These are phyloP conservation scores for Laspeyria flexula DNA, from an alignment of 2,888 invertebrate species.

Conservation along the genomic window DNA sequence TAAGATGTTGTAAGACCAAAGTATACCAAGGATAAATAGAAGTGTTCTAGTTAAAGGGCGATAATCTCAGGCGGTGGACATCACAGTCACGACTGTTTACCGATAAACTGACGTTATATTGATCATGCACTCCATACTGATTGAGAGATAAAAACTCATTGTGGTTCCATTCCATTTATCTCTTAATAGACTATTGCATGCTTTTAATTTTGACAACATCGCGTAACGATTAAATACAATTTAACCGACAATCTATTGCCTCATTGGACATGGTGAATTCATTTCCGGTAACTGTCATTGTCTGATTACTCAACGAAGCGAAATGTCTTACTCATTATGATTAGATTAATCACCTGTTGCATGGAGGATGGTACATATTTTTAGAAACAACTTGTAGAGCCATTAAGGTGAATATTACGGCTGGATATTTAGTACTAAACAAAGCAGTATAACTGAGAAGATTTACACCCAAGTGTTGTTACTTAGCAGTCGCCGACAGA, in stretches of 20 bases:
- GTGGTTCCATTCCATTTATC: slow-evolving; percentile 21
- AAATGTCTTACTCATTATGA: slow-evolving; percentile 13
- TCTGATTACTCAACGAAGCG: slow-evolving; percentile 17
- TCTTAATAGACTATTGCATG: slow-evolving; percentile 1
- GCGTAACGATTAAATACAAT: slow-evolving; percentile 13
- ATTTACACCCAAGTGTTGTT: slow-evolving; percentile 22
- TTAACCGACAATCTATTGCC: slow-evolving; percentile 17
- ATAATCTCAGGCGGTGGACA: slow-evolving; percentile 50
- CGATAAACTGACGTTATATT: slow-evolving; percentile 34
- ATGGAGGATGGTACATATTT: not conserved
- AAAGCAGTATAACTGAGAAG: slow-evolving; percentile 16
- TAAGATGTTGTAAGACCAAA: slow-evolving; percentile 18
- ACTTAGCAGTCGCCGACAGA: slow-evolving; percentile 9
- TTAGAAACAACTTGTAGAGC: not conserved
- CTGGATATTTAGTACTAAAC: slow-evolving; percentile 5
- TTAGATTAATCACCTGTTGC: slow-evolving; percentile 17
- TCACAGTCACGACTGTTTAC: slow-evolving; percentile 25
- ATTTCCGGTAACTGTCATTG: slow-evolving; percentile 25
- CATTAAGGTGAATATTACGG: not conserved
- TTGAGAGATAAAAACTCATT: slow-evolving; percentile 22
- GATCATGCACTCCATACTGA: slow-evolving; percentile 25
- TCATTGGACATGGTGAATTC: slow-evolving; percentile 18
- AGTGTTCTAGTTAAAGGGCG: slow-evolving; percentile 59
- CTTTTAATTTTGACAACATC: slow-evolving; percentile 15
- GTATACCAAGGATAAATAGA: slow-evolving; percentile 48